Percentiles rank a stretch among this genome's conserved stretches.
phyloP scores from a whole-genome alignment of 2,888 invertebrate genomes.

The Drosophila cracens region DNA sequence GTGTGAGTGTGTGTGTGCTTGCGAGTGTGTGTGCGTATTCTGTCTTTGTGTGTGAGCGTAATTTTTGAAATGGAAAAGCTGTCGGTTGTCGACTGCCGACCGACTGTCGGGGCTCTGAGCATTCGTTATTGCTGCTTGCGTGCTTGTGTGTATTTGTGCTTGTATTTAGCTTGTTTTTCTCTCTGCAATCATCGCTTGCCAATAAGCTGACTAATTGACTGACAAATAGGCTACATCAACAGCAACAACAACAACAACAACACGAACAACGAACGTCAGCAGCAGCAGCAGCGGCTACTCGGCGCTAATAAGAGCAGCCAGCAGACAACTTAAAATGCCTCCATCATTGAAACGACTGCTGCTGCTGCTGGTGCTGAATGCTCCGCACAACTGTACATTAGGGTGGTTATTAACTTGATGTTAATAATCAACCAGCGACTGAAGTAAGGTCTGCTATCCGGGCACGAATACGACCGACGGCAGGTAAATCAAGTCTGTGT shows the following conservation, averaged over 20 bases:
- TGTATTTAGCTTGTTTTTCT: conserved; percentile 74
- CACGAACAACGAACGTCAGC: conserved; percentile 33
- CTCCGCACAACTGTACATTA: conserved; percentile 73
- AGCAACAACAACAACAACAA: conserved; percentile 38
- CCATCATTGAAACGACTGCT: conserved; percentile 15
- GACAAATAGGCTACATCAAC: conserved; percentile 72
- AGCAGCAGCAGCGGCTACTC: conserved; percentile 29
- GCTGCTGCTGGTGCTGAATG: conserved; percentile 39
- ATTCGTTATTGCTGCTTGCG: conserved; percentile 17
- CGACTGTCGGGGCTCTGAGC: conserved; percentile 31
- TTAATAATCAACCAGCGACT: conserved; percentile 47
- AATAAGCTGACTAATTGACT: conserved; percentile 80
- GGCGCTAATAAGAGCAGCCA: conserved; percentile 71
- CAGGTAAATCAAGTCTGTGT: conserved; percentile 4
- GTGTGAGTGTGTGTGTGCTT: conserved; percentile 10
- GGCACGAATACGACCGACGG: not conserved
- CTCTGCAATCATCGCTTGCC: conserved; percentile 80
- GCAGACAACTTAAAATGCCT: conserved; percentile 66
- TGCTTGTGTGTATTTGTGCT: conserved; percentile 47
- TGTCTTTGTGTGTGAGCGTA: conserved; percentile 35
- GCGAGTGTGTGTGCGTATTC: conserved; percentile 3
- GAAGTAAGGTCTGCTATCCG: conserved; percentile 6
- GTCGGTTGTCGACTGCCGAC: conserved; percentile 56
- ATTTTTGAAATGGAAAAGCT: conserved; percentile 78
- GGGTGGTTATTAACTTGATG: conserved; percentile 71